Base-by-base conservation (phyloP, 1,140 invertebrate genomes). In the Xylocopa sonorina region DNA sequence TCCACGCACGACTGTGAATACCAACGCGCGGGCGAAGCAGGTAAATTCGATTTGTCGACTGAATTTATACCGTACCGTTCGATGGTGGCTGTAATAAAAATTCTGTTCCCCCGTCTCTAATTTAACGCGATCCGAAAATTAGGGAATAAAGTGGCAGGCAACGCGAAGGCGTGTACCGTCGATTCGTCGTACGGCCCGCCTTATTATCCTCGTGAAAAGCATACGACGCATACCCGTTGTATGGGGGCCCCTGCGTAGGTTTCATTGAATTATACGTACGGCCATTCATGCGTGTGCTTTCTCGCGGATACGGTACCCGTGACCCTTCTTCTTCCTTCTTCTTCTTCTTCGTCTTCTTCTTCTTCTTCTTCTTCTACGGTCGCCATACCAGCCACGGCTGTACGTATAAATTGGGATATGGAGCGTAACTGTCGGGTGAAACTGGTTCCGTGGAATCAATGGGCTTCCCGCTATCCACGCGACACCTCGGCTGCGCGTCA, bases 371-470 rank as follows among this genome's bases (percentile, higher is more conserved):
- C 38, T 41, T 38, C 16, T 3, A 51, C 41, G 29, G 38, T 50
- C 60, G 29, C n/a, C 64, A 24, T 16, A 21, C 21, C 29, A 10
- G 34, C 4, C 16, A n/a, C 27, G 27, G 9, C 43, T 34, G 69
- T 18, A 43, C 41, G 41, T 76, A 78, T 81, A 71, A 78, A 84
- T 84, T 75, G 46, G 72, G 77, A 79, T 84, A 73, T 53, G 83
- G 71, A 82, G 83, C 75, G 82, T 82, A 82, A 84, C 82, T 34
- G 46, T 80, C 84, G 76, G 53, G 76, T 67, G 53, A 77, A 86
- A 86, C 84, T 86, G 84, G 84, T 85, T 86, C 72, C 84, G 38
- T 34, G 67, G 83, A 86, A 86, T 86, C 84, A 86, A 86, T 85
- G 83, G 84, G 83, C 57, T 62, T 18, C 74, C 27, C 66, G 73